These are phyloP conservation scores for Arrhamphus sclerolepis DNA, from an alignment of 2,797 vertebrate genomes.

Conservation along the genomic window DNA sequence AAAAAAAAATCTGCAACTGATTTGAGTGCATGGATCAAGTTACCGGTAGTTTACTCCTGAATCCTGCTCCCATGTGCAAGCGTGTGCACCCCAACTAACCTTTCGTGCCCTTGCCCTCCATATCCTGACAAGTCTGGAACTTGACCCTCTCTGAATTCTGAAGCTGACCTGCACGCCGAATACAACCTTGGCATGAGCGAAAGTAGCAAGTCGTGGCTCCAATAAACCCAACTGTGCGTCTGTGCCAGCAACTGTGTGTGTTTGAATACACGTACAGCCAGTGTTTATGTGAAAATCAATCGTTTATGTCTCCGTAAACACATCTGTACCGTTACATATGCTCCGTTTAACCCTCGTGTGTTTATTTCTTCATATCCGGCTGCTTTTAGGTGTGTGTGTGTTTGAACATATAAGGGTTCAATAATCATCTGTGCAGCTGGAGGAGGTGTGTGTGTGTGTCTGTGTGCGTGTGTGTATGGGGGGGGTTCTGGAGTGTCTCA, in stretches of 20 bases:
- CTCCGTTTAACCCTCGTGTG: conserved; percentile 10
- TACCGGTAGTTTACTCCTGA: conserved; percentile 67
- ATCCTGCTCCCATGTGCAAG: conserved; percentile 53
- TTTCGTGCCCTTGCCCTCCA: conserved; percentile 47
- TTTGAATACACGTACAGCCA: conserved; percentile 13
- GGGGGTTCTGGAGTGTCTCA: conserved; percentile 75
- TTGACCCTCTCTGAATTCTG: conserved; percentile 69
- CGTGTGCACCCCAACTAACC: conserved; percentile 46
- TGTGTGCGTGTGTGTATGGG: conserved; percentile 51
- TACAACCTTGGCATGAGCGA: conserved; percentile 55
- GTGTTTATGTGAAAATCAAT: conserved; percentile 49
- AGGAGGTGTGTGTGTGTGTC: conserved; percentile 18
- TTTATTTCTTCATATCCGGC: conserved; percentile 54
- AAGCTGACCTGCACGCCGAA: conserved; percentile 53
- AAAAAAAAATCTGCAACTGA: conserved; percentile 72
- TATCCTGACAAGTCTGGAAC: conserved; percentile 64
- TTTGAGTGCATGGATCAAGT: conserved; percentile 63
- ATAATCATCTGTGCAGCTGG: too few relatives aligned
- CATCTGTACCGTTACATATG: conserved; percentile 9
- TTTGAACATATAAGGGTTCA: neutral
- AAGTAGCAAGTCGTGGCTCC: conserved; percentile 57
- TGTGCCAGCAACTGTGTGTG: conserved; percentile 4
- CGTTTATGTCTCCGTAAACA: conserved; percentile 39
- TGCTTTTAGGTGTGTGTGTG: conserved; percentile 34
- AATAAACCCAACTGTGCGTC: conserved; percentile 65